Evolutionary conservation across 2,888 invertebrate species (phyloP).

Genomic region (Parnassius smintheus): DNA sequence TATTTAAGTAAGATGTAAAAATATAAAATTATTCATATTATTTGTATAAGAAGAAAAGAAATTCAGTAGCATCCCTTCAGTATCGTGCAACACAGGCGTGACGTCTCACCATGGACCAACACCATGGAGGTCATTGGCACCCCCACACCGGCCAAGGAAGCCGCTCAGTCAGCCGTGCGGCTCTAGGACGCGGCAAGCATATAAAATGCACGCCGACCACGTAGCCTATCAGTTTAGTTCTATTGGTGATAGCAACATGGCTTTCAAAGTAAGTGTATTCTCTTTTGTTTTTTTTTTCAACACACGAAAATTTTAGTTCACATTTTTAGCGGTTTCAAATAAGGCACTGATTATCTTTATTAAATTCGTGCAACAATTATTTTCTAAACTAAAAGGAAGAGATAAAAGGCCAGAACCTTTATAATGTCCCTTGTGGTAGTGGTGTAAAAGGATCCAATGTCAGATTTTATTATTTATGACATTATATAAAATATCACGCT

Average conservation of each 20-base stretch:
- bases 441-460: too few species aligned
- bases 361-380: too few species aligned
- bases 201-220: slow-evolving; percentile 49
- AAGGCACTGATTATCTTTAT: too few species aligned
- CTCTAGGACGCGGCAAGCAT: slow-evolving; percentile 59
- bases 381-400: too few species aligned
- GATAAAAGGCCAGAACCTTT: too few species aligned
- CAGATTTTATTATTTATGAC: too few species aligned
- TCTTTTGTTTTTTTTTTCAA: slow-evolving; percentile 1
- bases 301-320: neutral
- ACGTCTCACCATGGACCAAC: slow-evolving; percentile 34
- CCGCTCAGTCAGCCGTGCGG: slow-evolving; percentile 57
- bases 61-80: slow-evolving; percentile 9
- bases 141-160: slow-evolving; percentile 45
- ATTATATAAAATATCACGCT: too few species aligned
- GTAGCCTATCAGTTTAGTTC: slow-evolving; percentile 30
- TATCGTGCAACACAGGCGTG: slow-evolving; percentile 21
- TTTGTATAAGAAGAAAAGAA: neutral
- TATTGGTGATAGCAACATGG: slow-evolving; percentile 35
- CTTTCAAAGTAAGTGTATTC: slow-evolving; percentile 38
- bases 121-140: slow-evolving; percentile 56
- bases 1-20: too few species aligned
- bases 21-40: too few species aligned
- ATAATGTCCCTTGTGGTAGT: too few species aligned
- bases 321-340: too few species aligned